Evolutionary conservation across 2,113 vertebrate species (phyloP).

Genomic region (Octodon degus): DNA sequence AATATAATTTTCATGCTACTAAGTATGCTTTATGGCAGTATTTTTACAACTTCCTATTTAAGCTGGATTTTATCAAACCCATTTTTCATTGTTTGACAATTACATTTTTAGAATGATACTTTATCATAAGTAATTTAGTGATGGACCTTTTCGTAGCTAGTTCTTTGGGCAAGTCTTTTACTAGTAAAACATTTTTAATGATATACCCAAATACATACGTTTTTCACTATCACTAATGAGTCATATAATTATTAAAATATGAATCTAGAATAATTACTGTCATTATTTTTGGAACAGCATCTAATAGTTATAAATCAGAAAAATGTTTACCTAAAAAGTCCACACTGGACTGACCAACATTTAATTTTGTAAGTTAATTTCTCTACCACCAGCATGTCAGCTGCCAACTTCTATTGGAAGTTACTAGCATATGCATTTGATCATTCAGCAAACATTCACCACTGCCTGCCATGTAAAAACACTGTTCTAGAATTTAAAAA

Average conservation of each 20-base stretch:
- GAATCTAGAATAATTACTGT: constrained; percentile 41
- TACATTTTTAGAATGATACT: constrained; percentile 8
- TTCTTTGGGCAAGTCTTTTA: background rate
- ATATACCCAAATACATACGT: background rate
- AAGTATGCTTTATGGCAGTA: constrained; percentile 5
- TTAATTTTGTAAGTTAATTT: constrained; percentile 53
- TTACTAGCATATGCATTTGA: background rate
- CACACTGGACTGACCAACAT: background rate
- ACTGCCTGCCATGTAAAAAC: background rate
- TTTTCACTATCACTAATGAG: background rate
- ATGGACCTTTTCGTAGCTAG: background rate
- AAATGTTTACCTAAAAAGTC: constrained; percentile 36
- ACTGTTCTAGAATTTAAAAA: background rate
- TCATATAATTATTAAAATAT: constrained; percentile 43
- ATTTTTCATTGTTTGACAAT: background rate
- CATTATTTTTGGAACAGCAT: constrained; percentile 11
- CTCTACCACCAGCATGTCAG: background rate
- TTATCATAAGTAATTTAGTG: constrained; percentile 24
- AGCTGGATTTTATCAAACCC: constrained; percentile 25
- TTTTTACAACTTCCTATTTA: constrained; percentile 34
- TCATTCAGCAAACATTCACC: background rate
- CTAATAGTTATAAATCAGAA: constrained; percentile 15
- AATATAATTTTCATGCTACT: background rate
- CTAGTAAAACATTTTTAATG: constrained; percentile 43
- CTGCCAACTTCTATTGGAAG: constrained; percentile 48